Base-by-base conservation (phyloP, 2,888 invertebrate genomes). In the Leptopterna dolabrata region DNA sequence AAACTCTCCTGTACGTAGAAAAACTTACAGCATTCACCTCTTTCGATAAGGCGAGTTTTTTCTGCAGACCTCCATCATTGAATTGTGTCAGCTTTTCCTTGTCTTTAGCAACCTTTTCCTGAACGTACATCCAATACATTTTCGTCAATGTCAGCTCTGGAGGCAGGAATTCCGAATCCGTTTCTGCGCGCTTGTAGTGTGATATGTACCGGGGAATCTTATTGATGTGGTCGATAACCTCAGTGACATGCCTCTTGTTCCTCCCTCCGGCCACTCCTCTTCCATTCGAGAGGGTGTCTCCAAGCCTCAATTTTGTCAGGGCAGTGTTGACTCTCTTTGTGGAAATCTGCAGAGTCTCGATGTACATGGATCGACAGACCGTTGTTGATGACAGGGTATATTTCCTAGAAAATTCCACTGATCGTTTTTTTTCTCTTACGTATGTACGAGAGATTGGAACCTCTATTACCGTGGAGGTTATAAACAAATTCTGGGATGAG, bases 121-220 rank as follows among this genome's bases (percentile, higher is more conserved):
- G 43, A 41, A 16, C 36, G 55, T 89, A 89, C 24, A 87, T 16
- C 9, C 88, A 78, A 29, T 89, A 88, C 89, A 89, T 89, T 86
- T 88, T 88, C 45, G 83, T 11, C 45, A 89, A 24, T 16, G 87
- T 89, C 76, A 85, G 55, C 16, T 87, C 88, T 51, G 86, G 82
- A n/a, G 87, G 55, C 29, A 89, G 70, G 70, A 87, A 89, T 45
- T 84, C 51, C 1, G 81, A n/a, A 14, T 88, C 83, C 16, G 86
- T 88, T 41, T 88, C 29, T 41, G 36, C 45, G 19, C 87, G 36
- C n/a, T 86, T 7, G 45, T 89, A 89, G 63, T 89, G 89, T 9
- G 88, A 88, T 19, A 29, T 88, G 63, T 89, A 89, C 45, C 87
- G 86, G 14, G 89, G 89, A 19, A 88, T 30, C 55, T 78, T 89